Evolutionary conservation across 2,113 vertebrate species (phyloP).

Genomic region (Hystrix brachyura): DNA sequence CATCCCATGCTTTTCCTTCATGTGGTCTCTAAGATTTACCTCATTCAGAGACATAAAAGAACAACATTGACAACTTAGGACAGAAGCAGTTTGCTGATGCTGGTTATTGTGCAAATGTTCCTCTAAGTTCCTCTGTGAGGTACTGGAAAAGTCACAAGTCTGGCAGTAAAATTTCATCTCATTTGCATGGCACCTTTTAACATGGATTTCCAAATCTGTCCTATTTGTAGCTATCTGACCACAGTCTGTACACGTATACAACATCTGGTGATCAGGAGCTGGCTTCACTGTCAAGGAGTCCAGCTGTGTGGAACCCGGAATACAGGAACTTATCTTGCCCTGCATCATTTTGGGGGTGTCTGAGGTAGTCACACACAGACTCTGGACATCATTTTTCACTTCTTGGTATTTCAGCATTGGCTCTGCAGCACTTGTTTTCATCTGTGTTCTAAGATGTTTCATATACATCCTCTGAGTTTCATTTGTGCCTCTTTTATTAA

Average conservation of each 20-base stretch:
- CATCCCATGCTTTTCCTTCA: conserved; percentile 86
- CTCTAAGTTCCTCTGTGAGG: conserved; percentile 83
- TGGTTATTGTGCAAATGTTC: conserved; percentile 84
- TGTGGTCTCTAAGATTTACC: conserved; percentile 82
- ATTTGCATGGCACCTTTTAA: conserved; percentile 87
- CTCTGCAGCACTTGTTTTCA: conserved; percentile 63
- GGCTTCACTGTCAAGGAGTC: conserved; percentile 57
- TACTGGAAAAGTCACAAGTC: conserved; percentile 84
- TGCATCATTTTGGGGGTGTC: conserved; percentile 60
- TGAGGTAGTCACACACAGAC: neutral
- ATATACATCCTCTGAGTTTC: conserved; percentile 64
- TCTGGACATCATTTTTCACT: neutral
- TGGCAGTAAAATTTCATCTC: conserved; percentile 86
- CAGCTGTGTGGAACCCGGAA: neutral
- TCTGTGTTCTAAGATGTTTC: conserved; percentile 67
- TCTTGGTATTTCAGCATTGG: neutral
- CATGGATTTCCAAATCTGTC: conserved; percentile 87
- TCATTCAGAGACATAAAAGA: conserved; percentile 78
- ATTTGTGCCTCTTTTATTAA: conserved; percentile 82
- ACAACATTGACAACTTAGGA: conserved; percentile 86
- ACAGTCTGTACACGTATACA: conserved; percentile 87
- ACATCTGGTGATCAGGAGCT: conserved; percentile 53
- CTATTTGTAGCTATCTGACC: conserved; percentile 87
- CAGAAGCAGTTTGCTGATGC: conserved; percentile 78
- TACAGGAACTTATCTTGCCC: conserved; percentile 3